Evolutionary conservation across 2,888 invertebrate species (phyloP).

Genomic region (Tetramorium bicarinatum): DNA sequence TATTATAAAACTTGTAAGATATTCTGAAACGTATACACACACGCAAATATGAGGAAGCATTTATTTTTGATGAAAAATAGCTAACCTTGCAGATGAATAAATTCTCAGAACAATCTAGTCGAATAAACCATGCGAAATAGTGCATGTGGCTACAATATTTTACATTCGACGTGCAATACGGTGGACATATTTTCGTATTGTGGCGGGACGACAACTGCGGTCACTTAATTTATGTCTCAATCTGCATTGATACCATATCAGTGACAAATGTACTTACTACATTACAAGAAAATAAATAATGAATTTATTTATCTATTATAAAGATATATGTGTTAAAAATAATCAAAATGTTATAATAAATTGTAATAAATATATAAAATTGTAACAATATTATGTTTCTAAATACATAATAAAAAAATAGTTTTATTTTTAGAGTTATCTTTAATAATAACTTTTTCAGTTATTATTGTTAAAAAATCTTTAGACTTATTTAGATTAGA

Average conservation of each 20-base stretch:
- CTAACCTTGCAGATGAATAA: conserved; percentile 3
- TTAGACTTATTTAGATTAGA: not conserved
- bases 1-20: not conserved
- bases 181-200: conserved; percentile 12
- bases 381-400: not conserved
- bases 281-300: not conserved
- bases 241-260: not conserved
- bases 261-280: conserved; percentile 1
- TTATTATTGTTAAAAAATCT: not conserved
- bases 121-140: conserved; percentile 2
- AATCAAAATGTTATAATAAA: not conserved
- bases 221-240: conserved; percentile 25
- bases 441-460: not conserved
- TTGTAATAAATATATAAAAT: not conserved
- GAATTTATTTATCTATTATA: not conserved
- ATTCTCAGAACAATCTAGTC: conserved; percentile 23
- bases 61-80: conserved; percentile 14
- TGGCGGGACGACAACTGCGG: not conserved
- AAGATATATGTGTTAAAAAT: not conserved
- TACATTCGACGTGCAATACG: not conserved
- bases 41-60: not conserved
- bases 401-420: not conserved
- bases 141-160: conserved; percentile 9
- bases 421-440: not conserved
- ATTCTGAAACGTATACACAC: not conserved